Base-by-base conservation (phyloP, 2,797 vertebrate species). In the Lophius americanus region DNA sequence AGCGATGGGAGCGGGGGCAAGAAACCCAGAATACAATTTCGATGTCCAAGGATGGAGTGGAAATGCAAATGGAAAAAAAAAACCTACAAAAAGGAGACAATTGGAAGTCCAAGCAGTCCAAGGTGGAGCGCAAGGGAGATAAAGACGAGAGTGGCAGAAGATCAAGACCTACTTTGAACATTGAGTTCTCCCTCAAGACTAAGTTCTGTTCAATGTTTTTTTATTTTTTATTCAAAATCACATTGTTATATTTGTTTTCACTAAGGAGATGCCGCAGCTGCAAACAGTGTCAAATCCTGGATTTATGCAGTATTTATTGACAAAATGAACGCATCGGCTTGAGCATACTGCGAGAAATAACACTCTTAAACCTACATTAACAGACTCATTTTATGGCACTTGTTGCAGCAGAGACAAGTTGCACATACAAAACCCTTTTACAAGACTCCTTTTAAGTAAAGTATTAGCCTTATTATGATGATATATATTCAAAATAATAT, bases 11-110 rank as follows among this genome's bases (percentile, higher is more conserved):
- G 48, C 2, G 36, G 63, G 64, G 65, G 60, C 41, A 73, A 63
- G 67, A 73, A 64, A 72, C 68, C 73, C 48, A 75, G 58, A 78
- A 72, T 59, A 61, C 64, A 78, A 76, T 76, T 77, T 76, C 65
- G 62, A 87, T 65, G 64, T 77, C 65, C 59, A 61, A 62, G 69
- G 57, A 73, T 64, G 65, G 61, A 72, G 49, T 14, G 42, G 55
- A 59, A 47, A 68, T 39, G 51, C 33, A 53, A 51, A 38, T 44
- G 51, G 14, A 13, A 37, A 51, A 60, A 75, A 63, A 8, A 5
- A 7, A 35, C 10, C 14, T 64, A 4, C 3, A 62, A 38, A 68
- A 51, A 14, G 4, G 33, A 36, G 7, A 41, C 32, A 73, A 54
- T 4, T 44, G n/a, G 13, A 78, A 71, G 12, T 64, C 42, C 10